Evolutionary conservation across 2,888 invertebrate genomes (phyloP).

Genomic region (Campopleginae sp.): DNA sequence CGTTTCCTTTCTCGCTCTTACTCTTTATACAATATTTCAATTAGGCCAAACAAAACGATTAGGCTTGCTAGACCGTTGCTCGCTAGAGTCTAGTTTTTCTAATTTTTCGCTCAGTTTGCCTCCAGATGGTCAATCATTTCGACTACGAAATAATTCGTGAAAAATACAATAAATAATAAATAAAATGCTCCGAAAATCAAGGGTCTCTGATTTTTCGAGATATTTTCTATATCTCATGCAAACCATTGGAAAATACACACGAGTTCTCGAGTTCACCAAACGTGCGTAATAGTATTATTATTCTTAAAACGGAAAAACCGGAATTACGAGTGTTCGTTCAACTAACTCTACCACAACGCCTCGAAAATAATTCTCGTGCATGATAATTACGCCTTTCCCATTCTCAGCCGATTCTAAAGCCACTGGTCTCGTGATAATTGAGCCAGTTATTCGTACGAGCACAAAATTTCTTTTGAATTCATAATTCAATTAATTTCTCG

Average conservation of each 20-base stretch:
- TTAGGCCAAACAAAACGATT: conserved; percentile 41
- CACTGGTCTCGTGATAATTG: conserved; percentile 4
- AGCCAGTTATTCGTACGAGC: neutral
- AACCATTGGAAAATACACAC: neutral
- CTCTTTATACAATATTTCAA: conserved; percentile 34
- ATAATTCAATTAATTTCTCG: neutral
- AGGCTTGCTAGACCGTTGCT: conserved; percentile 7
- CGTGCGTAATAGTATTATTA: conserved; percentile 1
- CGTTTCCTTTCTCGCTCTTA: conserved; percentile 42
- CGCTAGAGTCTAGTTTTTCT: neutral
- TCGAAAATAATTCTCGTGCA: neutral
- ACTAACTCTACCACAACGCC: neutral
- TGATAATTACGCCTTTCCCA: neutral
- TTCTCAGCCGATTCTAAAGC: neutral
- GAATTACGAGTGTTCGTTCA: conserved; percentile 1
- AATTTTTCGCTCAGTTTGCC: neutral
- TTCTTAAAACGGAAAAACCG: conserved; percentile 7
- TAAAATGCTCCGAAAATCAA: neutral
- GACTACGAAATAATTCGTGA: neutral
- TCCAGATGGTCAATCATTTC: neutral
- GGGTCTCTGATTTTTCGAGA: neutral
- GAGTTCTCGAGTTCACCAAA: neutral
- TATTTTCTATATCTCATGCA: neutral
- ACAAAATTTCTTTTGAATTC: neutral
- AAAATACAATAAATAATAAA: neutral